These are phyloP conservation scores for Ceratina australensis DNA, from an alignment of 1,140 invertebrate genomes.

Conservation along the genomic window DNA sequence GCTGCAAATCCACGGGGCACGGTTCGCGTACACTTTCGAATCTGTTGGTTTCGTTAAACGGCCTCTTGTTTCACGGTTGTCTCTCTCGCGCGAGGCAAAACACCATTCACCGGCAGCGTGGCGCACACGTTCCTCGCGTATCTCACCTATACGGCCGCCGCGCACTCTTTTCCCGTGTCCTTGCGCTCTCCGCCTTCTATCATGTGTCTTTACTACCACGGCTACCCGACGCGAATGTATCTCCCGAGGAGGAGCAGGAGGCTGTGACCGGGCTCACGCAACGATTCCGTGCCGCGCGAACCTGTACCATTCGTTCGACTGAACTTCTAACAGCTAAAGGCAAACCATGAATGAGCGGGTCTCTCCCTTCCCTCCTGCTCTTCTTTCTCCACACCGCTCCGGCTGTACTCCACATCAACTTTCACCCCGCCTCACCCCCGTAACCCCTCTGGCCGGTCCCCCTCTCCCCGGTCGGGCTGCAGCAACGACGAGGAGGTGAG, in stretches of 20 bases:
- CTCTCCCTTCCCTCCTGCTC: constrained; percentile 70
- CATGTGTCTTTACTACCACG: too few relatives aligned
- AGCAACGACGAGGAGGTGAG: too few relatives aligned
- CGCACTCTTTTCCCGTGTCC: constrained; percentile 5
- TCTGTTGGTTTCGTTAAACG: neutral
- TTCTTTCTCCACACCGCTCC: constrained; percentile 43
- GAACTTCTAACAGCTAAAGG: constrained; percentile 76
- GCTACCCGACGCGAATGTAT: too few relatives aligned
- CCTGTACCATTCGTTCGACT: constrained; percentile 77
- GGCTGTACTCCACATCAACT: constrained; percentile 21
- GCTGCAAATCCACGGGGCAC: too few relatives aligned
- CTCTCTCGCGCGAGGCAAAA: neutral
- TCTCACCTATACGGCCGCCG: too few relatives aligned
- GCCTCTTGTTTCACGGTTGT: neutral
- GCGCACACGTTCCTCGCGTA: too few relatives aligned
- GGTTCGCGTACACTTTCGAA: neutral
- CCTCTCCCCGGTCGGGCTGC: too few relatives aligned
- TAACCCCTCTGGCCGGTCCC: neutral
- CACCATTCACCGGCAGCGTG: constrained; percentile 2
- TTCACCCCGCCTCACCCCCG: constrained; percentile 38
- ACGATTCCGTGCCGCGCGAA: constrained; percentile 71
- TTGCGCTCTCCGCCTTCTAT: constrained; percentile 13
- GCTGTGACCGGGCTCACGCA: too few relatives aligned
- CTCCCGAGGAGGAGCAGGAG: too few relatives aligned
- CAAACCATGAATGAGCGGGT: constrained; percentile 78